Percentiles rank a stretch among this genome's conserved stretches.
phyloP scores from a whole-genome alignment of 2,797 vertebrate species.

The Pangasius sanitwongsei region DNA sequence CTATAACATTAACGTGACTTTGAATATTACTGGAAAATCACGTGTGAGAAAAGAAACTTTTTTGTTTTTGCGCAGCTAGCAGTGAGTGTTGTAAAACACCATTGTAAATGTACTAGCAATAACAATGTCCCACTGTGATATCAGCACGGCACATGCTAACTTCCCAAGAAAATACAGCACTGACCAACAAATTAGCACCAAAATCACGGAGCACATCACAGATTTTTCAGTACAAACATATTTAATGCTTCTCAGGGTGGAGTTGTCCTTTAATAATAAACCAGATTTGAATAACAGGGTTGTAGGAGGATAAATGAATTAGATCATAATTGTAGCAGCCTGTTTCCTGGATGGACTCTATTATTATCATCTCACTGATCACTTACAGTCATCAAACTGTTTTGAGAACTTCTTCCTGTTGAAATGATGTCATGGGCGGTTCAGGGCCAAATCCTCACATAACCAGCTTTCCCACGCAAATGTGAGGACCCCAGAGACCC shows the following conservation, averaged over 20 bases:
- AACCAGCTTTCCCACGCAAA: constrained; percentile 29
- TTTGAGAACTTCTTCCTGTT: constrained; percentile 15
- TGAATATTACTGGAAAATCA: background rate
- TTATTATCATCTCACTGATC: constrained; percentile 7
- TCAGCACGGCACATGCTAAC: background rate
- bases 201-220: background rate
- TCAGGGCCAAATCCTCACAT: background rate
- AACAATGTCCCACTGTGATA: too few species aligned
- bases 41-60: background rate
- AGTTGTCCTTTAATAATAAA: constrained; percentile 16
- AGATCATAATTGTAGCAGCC: background rate
- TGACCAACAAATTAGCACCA: background rate
- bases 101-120: background rate
- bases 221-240: background rate
- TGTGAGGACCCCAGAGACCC: background rate
- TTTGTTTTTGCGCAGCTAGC: background rate
- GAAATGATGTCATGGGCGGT: constrained; percentile 6
- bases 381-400: background rate
- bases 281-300: background rate
- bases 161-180: background rate
- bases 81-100: background rate
- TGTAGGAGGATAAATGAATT: constrained; percentile 3
- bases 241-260: background rate
- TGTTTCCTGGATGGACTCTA: background rate
- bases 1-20: background rate